phyloP scores from a whole-genome alignment of 2,888 invertebrate species.

The Cheilosia soror region DNA sequence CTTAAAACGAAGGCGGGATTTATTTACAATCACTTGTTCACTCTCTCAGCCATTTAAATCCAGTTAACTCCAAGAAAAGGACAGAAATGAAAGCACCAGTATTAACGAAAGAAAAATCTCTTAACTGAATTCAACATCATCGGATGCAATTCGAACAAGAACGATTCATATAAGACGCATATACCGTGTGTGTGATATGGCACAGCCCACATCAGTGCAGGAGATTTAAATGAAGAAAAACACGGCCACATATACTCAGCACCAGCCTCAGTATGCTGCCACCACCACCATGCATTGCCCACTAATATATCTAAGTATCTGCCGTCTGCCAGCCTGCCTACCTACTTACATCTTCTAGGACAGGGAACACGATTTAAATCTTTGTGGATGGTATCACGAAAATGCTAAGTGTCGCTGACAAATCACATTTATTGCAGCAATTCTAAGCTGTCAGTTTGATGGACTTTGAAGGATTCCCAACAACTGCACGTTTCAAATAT shows the following conservation, averaged over 20 bases:
- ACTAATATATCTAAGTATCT: constrained; percentile 43
- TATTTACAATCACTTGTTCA: constrained; percentile 42
- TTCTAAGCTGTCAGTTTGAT: constrained; percentile 75
- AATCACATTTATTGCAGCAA: constrained; percentile 76
- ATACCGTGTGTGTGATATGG: constrained; percentile 40
- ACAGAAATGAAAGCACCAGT: constrained; percentile 42
- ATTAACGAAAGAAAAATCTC: constrained; percentile 24
- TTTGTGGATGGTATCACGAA: constrained; percentile 73
- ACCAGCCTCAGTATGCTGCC: constrained; percentile 19
- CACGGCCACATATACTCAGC: constrained; percentile 38
- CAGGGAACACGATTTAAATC: constrained; percentile 74
- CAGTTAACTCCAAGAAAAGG: constrained; percentile 51
- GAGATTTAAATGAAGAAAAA: constrained; percentile 59
- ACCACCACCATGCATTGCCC: constrained; percentile 38
- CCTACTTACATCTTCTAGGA: constrained; percentile 71
- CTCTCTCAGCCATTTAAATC: constrained; percentile 57
- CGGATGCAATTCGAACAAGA: constrained; percentile 50
- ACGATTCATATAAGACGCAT: constrained; percentile 31
- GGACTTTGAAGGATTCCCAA: constrained; percentile 76
- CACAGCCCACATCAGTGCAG: constrained; percentile 62
- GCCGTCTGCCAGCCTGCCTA: constrained; percentile 44
- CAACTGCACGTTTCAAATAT: constrained; percentile 75
- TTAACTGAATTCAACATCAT: constrained; percentile 45
- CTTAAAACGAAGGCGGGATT: constrained; percentile 56
- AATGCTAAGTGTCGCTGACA: constrained; percentile 75